phyloP scores from a whole-genome alignment of 2,888 invertebrate species.

The Isotomurus palustris region DNA sequence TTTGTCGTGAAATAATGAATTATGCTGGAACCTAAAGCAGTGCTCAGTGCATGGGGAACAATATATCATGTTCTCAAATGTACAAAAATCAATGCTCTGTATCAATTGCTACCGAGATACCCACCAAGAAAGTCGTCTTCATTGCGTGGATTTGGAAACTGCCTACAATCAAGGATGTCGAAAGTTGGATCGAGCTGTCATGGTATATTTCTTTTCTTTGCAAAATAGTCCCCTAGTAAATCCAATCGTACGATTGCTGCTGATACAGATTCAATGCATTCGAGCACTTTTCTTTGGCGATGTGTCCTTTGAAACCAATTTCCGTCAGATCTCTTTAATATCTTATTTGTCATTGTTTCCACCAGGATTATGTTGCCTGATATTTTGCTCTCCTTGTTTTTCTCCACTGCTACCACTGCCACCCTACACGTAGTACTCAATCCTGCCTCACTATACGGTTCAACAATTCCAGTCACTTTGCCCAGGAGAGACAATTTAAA shows the following conservation, averaged over 20 bases:
- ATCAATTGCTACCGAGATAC: conserved; percentile 70
- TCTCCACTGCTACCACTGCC: neutral
- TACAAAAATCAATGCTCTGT: conserved; percentile 66
- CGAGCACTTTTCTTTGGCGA: too few relatives aligned
- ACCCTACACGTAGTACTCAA: too few relatives aligned
- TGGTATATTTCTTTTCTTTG: conserved; percentile 50
- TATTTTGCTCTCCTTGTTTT: neutral
- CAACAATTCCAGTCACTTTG: too few relatives aligned
- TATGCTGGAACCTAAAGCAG: too few relatives aligned
- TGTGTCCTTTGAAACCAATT: too few relatives aligned
- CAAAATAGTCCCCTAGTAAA: conserved; percentile 47
- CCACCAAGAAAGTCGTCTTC: conserved; percentile 60
- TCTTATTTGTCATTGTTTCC: neutral
- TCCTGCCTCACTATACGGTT: too few relatives aligned
- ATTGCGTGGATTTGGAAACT: conserved; percentile 68
- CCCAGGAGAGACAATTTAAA: too few relatives aligned
- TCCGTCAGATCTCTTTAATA: neutral
- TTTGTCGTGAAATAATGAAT: too few relatives aligned
- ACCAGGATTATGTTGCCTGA: neutral
- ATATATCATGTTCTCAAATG: conserved; percentile 68
- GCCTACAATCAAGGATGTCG: conserved; percentile 68
- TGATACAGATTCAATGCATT: too few relatives aligned
- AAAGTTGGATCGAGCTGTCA: conserved; percentile 62
- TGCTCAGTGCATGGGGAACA: conserved; percentile 67
- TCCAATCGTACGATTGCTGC: too few relatives aligned